phyloP scores from a whole-genome alignment of 2,797 vertebrate genomes.

The Clarias fuscus region DNA sequence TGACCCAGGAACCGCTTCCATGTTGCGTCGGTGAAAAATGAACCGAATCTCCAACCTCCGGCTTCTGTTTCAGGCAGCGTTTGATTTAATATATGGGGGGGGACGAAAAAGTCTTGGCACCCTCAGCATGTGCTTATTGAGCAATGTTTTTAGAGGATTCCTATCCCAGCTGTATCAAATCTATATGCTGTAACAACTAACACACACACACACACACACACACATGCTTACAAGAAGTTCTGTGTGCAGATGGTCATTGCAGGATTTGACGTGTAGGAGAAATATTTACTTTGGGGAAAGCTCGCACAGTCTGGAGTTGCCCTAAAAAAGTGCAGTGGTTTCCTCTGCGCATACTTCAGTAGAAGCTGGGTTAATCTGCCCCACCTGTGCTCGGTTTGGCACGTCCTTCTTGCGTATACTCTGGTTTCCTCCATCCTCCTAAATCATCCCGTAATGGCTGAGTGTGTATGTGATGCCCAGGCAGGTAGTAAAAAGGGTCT shows the following conservation, averaged over 20 bases:
- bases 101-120: not conserved
- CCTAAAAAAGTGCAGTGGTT: not conserved
- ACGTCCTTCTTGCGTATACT: not conserved
- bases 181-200: not conserved
- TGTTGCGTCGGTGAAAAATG: not conserved
- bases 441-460: not conserved
- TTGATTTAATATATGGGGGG: not conserved
- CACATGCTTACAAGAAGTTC: too few species aligned
- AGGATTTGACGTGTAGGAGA: not conserved
- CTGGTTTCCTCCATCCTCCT: not conserved
- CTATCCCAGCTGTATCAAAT: slow-evolving; percentile 26
- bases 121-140: not conserved
- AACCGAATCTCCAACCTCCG: not conserved
- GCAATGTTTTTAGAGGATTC: slow-evolving; percentile 1
- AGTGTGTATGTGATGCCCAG: not conserved
- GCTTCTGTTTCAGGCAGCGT: not conserved
- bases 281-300: slow-evolving; percentile 20
- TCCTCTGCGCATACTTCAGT: not conserved
- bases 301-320: not conserved
- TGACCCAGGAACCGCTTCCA: not conserved
- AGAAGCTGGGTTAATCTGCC: not conserved
- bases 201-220: not conserved
- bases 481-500: not conserved
- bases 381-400: not conserved
- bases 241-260: slow-evolving; percentile 11